phyloP scores from a whole-genome alignment of 37 sponge, comb jelly and placozoan species.

The Eunapius fragilis region DNA sequence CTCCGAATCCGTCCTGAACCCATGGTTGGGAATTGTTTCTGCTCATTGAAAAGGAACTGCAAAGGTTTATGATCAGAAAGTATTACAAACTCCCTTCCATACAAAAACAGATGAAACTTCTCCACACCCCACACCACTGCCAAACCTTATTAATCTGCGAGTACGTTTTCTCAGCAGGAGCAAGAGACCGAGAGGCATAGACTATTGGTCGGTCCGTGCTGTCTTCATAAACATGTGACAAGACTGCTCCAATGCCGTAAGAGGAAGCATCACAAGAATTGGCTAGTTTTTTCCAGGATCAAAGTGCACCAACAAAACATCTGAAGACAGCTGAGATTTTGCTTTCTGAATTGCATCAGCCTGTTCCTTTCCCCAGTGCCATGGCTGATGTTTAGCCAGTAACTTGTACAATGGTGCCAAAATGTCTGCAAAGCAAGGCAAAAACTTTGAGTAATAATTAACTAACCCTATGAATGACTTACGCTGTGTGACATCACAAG shows the following conservation, averaged over 20 bases:
- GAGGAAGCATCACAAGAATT: slow-evolving; percentile 33
- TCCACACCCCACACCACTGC: slow-evolving; percentile 30
- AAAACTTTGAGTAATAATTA: too few relatives aligned
- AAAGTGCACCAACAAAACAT: neutral
- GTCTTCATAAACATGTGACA: slow-evolving; percentile 26
- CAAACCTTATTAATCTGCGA: slow-evolving; percentile 37
- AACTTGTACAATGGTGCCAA: too few relatives aligned
- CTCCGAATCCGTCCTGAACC: slow-evolving; percentile 34
- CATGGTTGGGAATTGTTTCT: slow-evolving; percentile 14
- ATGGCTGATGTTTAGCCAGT: too few relatives aligned
- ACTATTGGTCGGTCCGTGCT: slow-evolving; percentile 20
- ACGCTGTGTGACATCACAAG: neutral
- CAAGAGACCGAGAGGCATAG: slow-evolving; percentile 27
- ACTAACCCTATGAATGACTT: slow-evolving; percentile 39
- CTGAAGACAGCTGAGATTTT: too few relatives aligned
- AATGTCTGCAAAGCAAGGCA: too few relatives aligned
- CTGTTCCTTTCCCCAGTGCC: too few relatives aligned
- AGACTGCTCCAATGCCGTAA: slow-evolving; percentile 52
- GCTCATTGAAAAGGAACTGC: slow-evolving; percentile 20
- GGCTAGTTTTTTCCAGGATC: neutral
- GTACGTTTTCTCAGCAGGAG: slow-evolving; percentile 19
- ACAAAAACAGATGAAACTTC: slow-evolving; percentile 21
- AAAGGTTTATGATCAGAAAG: slow-evolving; percentile 50
- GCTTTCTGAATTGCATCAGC: too few relatives aligned
- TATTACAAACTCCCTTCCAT: slow-evolving; percentile 15